These are phyloP conservation scores for Dicrurus megarhynchus DNA, from an alignment of 2,113 vertebrate genomes.

Conservation along the genomic window DNA sequence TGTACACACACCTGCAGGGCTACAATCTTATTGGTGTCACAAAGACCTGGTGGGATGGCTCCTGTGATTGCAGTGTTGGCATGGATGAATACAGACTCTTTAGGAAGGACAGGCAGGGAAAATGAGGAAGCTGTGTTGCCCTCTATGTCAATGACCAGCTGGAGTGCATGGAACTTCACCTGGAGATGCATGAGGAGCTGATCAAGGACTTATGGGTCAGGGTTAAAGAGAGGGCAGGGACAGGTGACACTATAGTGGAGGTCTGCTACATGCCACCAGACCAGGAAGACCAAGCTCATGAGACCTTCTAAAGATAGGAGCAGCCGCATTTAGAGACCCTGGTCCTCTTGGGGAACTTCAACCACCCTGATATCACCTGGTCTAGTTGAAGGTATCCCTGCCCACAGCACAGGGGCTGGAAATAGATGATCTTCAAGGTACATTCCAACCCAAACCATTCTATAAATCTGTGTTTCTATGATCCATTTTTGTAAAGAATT, in stretches of 20 bases:
- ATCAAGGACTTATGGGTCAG: too few species aligned
- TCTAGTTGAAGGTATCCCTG: neutral
- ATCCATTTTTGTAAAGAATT: neutral
- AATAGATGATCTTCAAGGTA: neutral
- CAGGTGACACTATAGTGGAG: too few species aligned
- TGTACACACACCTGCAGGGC: rapidly evolving
- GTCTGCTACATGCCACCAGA: neutral
- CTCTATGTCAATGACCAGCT: neutral
- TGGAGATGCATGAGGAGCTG: neutral
- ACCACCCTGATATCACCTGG: neutral
- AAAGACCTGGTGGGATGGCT: neutral
- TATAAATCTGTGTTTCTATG: neutral
- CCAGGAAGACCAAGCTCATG: neutral
- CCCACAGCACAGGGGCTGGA: neutral
- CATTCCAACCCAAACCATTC: neutral
- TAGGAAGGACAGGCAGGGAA: neutral
- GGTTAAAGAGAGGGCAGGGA: neutral
- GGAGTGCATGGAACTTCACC: neutral
- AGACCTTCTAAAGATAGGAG: neutral
- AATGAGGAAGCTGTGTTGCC: neutral
- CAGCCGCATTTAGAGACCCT: neutral
- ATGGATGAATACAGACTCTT: neutral
- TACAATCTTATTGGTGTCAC: rapidly evolving
- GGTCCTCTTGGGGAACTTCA: neutral
- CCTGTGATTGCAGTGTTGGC: neutral